Evolutionary conservation across 2,797 vertebrate species (phyloP).

Genomic region (Parambassis ranga): DNA sequence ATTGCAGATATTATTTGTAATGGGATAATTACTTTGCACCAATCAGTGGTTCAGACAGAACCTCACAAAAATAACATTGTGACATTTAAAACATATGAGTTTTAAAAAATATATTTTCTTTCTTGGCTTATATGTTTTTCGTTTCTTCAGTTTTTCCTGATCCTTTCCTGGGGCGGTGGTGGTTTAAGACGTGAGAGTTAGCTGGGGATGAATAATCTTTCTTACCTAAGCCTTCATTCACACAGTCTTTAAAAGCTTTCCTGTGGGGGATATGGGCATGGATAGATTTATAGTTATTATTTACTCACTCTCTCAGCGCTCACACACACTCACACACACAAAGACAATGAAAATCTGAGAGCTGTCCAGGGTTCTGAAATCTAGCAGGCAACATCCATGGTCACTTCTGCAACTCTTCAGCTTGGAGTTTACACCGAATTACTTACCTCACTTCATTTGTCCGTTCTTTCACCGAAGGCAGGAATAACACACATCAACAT

Average conservation of each 20-base stretch:
- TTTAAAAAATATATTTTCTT: not conserved
- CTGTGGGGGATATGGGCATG: constrained; percentile 48
- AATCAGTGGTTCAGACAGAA: not conserved
- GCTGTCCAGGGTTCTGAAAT: constrained; percentile 58
- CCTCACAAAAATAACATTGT: not conserved
- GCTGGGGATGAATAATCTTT: constrained; percentile 74
- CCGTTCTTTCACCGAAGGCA: constrained; percentile 6
- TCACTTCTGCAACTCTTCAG: constrained; percentile 51
- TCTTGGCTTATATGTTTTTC: not conserved
- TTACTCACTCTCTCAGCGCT: constrained; percentile 1
- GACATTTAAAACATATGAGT: not conserved
- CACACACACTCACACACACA: not conserved
- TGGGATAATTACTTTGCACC: too few species aligned
- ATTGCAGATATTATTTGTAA: not conserved
- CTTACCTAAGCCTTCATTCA: constrained; percentile 75
- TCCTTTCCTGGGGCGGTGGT: constrained; percentile 37
- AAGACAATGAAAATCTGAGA: not conserved
- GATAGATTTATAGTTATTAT: constrained; percentile 71
- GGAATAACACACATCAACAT: constrained; percentile 31
- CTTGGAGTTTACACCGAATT: not conserved
- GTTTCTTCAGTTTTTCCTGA: constrained; percentile 14
- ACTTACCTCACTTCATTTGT: constrained; percentile 22
- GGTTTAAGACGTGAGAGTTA: constrained; percentile 60
- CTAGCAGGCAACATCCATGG: constrained; percentile 36
- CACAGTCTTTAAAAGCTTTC: constrained; percentile 70